Conservation (phyloP, 1,140 invertebrate genomes). For the Zophobas atratus region DNA sequence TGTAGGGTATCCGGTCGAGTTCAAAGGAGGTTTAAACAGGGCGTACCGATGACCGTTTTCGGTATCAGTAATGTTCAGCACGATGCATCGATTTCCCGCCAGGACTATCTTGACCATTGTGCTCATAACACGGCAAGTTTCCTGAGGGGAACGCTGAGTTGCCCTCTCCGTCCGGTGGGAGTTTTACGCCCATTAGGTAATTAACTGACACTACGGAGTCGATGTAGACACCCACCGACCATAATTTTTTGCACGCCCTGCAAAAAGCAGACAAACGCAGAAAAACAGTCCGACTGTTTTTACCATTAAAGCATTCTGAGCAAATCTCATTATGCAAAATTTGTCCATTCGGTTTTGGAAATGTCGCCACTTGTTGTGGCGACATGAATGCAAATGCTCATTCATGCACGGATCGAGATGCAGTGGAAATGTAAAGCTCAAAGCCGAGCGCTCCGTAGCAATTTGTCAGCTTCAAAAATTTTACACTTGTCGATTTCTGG, state of each 20-base stretch:
- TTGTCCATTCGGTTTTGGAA: background rate
- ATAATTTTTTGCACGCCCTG: slow-evolving; percentile 13
- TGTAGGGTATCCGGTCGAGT: slow-evolving; percentile 31
- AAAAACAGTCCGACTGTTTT: slow-evolving; percentile 3
- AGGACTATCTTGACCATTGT: slow-evolving; percentile 48
- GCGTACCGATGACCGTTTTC: slow-evolving; percentile 33
- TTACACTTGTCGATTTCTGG: no score
- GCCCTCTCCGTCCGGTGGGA: slow-evolving; percentile 36
- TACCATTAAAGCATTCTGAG: background rate
- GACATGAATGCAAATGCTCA: no score
- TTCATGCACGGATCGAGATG: no score
- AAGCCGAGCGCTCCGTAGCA: no score
- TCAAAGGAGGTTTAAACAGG: slow-evolving; percentile 46
- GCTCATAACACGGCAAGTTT: slow-evolving; percentile 46
- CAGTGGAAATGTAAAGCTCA: no score
- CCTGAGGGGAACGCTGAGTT: slow-evolving; percentile 45
- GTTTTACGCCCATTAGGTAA: slow-evolving; percentile 48
- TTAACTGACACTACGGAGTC: slow-evolving; percentile 41
- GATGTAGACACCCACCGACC: slow-evolving; percentile 23
- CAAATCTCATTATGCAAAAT: background rate
- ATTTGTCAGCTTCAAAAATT: no score
- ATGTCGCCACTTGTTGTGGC: no score
- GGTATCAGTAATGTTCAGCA: slow-evolving; percentile 46
- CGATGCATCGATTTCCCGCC: slow-evolving; percentile 46
- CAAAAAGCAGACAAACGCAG: slow-evolving; percentile 5